Base-by-base conservation (phyloP, 2,888 invertebrate genomes). In the Epinotia bilunana region DNA sequence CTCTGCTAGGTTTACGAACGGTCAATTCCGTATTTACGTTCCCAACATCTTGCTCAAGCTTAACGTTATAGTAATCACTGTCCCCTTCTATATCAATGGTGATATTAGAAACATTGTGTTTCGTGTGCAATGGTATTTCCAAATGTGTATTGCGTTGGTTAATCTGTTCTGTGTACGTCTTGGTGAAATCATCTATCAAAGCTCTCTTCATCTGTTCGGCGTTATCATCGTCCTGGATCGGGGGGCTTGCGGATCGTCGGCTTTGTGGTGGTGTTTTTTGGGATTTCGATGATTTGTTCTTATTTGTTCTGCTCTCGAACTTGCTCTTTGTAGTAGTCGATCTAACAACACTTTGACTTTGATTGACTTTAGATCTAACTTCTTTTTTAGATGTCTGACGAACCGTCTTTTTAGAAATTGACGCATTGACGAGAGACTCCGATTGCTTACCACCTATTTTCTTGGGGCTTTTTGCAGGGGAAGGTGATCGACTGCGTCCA, bases 1-100 rank as follows among this genome's bases (percentile, higher is more conserved):
- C 79, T 81, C 69, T 80, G 79, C 4, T 78, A 76, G 58, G 86
- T 78, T 87, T 90, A 69, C 82, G 82, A 9, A 87, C 81, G 16
- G 81, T 83, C 13, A 90, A 73, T 78, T 88, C 88, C 23, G 89
- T 88, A 55, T 82, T 83, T 20, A 79, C 64, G 57, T 83, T 69
- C 11, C 69, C 46, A 28, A n/a, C 78, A 58, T 82, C 83, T 74
- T 87, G 86, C 74, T 85, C 83, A 72, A 90, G 86, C 62, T 83
- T 74, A 7, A 91, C 84, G 78, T 90, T 86, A 76, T 90, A 92
- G 73, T 78, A 80, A 76, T 91, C 91, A 28, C 84, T 86, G 18
- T 88, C 87, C 67, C 84, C 86, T 13, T 91, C 87, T 73, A 92
- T 90, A 77, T 90, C 88, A 46, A 91, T 80, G 18, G 88, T 84